Conservation (phyloP, 2,888 invertebrate genomes). For the Cantharis rufa region DNA sequence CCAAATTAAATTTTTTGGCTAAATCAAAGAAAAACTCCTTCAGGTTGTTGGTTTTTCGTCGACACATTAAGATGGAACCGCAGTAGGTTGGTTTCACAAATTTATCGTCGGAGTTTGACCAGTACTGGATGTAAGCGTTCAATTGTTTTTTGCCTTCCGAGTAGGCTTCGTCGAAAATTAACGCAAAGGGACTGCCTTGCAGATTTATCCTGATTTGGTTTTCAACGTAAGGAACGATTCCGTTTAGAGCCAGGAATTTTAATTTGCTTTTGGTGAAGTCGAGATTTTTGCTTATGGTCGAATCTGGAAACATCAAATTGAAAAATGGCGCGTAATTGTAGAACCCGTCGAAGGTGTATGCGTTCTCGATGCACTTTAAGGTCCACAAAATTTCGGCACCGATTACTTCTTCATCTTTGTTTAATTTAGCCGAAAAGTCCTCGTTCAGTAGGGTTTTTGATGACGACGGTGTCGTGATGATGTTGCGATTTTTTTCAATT, state of each 20-base stretch:
- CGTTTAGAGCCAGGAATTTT: slow-evolving; percentile 14
- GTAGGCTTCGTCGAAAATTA: slow-evolving; percentile 8
- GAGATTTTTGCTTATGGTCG: slow-evolving; percentile 7
- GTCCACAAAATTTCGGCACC: slow-evolving; percentile 22
- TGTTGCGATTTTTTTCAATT: slow-evolving; percentile 7
- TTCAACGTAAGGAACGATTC: slow-evolving; percentile 18
- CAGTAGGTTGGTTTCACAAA: slow-evolving; percentile 14
- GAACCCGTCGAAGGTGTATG: slow-evolving; percentile 5
- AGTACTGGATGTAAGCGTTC: slow-evolving; percentile 19
- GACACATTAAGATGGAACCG: slow-evolving; percentile 2
- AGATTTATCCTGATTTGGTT: slow-evolving; percentile 9
- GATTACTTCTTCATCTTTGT: slow-evolving; percentile 21
- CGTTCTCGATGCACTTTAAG: slow-evolving; percentile 13
- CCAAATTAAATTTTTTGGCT: slow-evolving; percentile 13
- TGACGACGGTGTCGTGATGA: not conserved
- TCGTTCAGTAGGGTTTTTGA: not conserved
- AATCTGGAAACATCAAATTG: slow-evolving; percentile 26
- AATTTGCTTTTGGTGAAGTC: slow-evolving; percentile 9
- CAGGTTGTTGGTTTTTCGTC: not conserved
- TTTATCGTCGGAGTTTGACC: slow-evolving; percentile 13
- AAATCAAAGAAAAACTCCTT: slow-evolving; percentile 15
- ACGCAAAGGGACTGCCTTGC: slow-evolving; percentile 5
- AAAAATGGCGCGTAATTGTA: slow-evolving; percentile 8
- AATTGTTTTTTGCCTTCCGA: slow-evolving; percentile 7
- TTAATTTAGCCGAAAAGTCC: not conserved